phyloP scores from a whole-genome alignment of 2,888 invertebrate species.

The Drosophila infuscata region DNA sequence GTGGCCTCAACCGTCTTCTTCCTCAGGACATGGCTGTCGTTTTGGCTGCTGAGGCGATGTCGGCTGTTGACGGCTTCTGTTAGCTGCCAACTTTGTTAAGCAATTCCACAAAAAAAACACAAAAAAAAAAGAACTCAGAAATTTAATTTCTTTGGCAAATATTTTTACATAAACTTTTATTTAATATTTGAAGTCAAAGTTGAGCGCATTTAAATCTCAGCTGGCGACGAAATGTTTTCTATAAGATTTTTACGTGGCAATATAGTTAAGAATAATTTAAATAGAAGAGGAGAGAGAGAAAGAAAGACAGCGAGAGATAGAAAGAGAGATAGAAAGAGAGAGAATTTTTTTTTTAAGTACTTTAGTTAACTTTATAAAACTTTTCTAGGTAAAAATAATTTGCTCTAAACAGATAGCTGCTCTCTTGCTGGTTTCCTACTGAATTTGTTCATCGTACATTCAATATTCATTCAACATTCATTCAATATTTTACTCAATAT shows the following conservation, averaged over 20 bases:
- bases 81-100: conserved; percentile 34
- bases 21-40: conserved; percentile 1
- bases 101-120: background rate
- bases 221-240: conserved; percentile 7
- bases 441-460: background rate
- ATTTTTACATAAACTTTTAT: conserved; percentile 48
- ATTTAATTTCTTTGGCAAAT: conserved; percentile 59
- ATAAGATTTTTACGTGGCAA: background rate
- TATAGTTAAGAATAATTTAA: background rate
- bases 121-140: background rate
- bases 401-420: background rate
- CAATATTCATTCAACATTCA: background rate
- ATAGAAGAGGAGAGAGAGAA: background rate
- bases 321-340: background rate
- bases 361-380: background rate
- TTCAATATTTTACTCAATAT: background rate
- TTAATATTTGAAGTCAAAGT: conserved; percentile 44
- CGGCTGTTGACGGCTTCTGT: conserved; percentile 25
- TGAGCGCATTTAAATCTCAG: conserved; percentile 23
- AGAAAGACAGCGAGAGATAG: background rate
- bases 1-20: conserved; percentile 2
- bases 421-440: background rate
- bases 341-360: background rate
- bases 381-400: background rate
- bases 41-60: conserved; percentile 19